Percentiles rank a stretch among this genome's conserved stretches.
Evolutionary conservation across 2,888 invertebrate genomes (phyloP).

Genomic region (Geotrupes spiniger): DNA sequence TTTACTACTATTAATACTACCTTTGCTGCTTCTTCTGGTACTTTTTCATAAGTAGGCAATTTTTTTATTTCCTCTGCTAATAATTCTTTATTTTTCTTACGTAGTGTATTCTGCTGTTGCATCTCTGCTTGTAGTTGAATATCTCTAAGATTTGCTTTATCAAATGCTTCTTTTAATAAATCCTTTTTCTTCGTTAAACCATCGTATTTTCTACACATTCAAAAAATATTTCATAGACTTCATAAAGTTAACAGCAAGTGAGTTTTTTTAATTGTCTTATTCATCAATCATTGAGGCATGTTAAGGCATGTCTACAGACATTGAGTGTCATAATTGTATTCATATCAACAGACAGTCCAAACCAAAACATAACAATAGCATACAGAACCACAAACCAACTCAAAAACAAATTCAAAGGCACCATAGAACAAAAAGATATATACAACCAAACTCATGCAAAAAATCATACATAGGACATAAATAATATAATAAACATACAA

Average conservation of each 20-base stretch:
- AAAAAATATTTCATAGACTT: not conserved
- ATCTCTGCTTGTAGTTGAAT: constrained; percentile 65
- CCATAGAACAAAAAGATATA: too few relatives aligned
- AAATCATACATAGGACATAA: too few relatives aligned
- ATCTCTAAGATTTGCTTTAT: constrained; percentile 63
- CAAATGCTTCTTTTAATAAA: constrained; percentile 59
- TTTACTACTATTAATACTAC: constrained; percentile 48
- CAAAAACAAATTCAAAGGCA: too few relatives aligned
- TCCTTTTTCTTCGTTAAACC: constrained; percentile 58
- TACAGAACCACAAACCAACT: too few relatives aligned
- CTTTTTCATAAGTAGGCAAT: constrained; percentile 60
- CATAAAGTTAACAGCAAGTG: not conserved
- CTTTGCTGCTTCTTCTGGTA: constrained; percentile 72
- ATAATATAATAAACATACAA: too few relatives aligned
- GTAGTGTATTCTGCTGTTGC: constrained; percentile 66
- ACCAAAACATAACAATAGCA: too few relatives aligned
- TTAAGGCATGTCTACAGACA: too few relatives aligned
- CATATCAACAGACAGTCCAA: too few relatives aligned
- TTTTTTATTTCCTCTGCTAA: constrained; percentile 66
- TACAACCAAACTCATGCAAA: too few relatives aligned
- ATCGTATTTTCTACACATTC: constrained; percentile 46
- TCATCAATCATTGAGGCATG: too few relatives aligned
- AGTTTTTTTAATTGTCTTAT: too few relatives aligned
- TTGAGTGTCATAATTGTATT: too few relatives aligned
- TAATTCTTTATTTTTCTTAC: constrained; percentile 69